Evolutionary conservation across 23 tunicate species (phyloP).

Genomic region (Phallusia fumigata): DNA sequence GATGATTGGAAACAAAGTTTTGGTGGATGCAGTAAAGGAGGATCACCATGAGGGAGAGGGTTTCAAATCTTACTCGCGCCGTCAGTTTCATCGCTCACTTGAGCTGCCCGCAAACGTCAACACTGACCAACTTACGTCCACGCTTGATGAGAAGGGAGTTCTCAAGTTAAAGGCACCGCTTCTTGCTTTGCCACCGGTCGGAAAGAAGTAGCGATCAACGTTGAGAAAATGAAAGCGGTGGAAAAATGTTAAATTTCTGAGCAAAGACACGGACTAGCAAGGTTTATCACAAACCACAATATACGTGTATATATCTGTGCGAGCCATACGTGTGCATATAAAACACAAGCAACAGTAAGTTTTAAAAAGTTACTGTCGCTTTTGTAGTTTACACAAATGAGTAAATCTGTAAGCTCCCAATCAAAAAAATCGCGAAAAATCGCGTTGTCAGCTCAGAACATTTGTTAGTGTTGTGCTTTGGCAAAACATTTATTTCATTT

Average conservation of each 20-base stretch:
- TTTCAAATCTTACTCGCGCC: constrained; percentile 20
- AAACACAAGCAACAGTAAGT: no score
- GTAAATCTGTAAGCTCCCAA: no score
- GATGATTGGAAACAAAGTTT: constrained; percentile 25
- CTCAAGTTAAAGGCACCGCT: constrained; percentile 29
- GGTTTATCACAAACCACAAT: background rate
- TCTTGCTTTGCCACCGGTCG: constrained; percentile 31
- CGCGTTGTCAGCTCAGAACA: no score
- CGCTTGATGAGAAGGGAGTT: constrained; percentile 17
- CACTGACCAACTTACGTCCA: constrained; percentile 25
- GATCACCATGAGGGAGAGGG: constrained; percentile 10
- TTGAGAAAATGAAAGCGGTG: constrained; percentile 5
- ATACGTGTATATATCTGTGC: background rate
- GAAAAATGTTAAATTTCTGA: constrained; percentile 16
- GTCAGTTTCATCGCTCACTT: constrained; percentile 15
- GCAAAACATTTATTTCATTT: no score
- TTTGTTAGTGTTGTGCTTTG: no score
- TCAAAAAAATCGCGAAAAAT: no score
- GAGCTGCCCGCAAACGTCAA: constrained; percentile 35
- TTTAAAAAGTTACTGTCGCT: no score
- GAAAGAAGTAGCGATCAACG: constrained; percentile 5
- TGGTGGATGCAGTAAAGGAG: constrained; percentile 22
- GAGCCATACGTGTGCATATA: no score
- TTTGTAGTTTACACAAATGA: no score
- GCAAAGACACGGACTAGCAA: background rate